Conservation (phyloP, 2,888 invertebrate genomes). For the Lamellibrachia satsuma region DNA sequence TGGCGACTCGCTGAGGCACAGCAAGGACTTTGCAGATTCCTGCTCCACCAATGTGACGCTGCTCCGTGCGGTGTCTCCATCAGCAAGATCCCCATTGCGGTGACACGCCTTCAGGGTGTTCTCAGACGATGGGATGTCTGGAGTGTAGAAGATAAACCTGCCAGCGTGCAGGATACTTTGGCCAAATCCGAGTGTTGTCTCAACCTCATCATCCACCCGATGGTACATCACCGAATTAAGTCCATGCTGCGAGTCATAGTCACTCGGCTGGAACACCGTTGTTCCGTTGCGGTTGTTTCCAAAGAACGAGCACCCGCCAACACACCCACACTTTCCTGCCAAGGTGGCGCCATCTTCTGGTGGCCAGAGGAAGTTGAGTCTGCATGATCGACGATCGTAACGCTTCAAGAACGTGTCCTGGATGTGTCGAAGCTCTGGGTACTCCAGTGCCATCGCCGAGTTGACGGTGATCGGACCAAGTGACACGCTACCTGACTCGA, state of each 20-base stretch:
- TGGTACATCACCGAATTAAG: slow-evolving; percentile 44
- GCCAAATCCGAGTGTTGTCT: slow-evolving; percentile 85
- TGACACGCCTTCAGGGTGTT: neutral
- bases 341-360: slow-evolving; percentile 66
- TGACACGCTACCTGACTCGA: slow-evolving; percentile 90
- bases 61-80: slow-evolving; percentile 25
- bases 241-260: slow-evolving; percentile 34
- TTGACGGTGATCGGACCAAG: slow-evolving; percentile 90
- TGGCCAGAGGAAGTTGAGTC: slow-evolving; percentile 95
- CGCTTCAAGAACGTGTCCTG: slow-evolving; percentile 66
- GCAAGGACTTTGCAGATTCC: neutral
- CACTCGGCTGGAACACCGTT: slow-evolving; percentile 82
- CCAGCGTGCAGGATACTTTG: slow-evolving; percentile 90
- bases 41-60: slow-evolving; percentile 33
- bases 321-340: slow-evolving; percentile 85
- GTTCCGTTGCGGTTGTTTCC: slow-evolving; percentile 89
- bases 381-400: slow-evolving; percentile 82
- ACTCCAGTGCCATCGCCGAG: slow-evolving; percentile 76
- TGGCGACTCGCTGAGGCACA: neutral
- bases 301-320: slow-evolving; percentile 94
- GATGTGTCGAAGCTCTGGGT: slow-evolving; percentile 54
- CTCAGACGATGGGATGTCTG: slow-evolving; percentile 69
- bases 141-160: slow-evolving; percentile 88
- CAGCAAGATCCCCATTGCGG: neutral
- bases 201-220: slow-evolving; percentile 48